phyloP scores from a whole-genome alignment of 2,113 vertebrate species.

The Rhinoderma darwinii region DNA sequence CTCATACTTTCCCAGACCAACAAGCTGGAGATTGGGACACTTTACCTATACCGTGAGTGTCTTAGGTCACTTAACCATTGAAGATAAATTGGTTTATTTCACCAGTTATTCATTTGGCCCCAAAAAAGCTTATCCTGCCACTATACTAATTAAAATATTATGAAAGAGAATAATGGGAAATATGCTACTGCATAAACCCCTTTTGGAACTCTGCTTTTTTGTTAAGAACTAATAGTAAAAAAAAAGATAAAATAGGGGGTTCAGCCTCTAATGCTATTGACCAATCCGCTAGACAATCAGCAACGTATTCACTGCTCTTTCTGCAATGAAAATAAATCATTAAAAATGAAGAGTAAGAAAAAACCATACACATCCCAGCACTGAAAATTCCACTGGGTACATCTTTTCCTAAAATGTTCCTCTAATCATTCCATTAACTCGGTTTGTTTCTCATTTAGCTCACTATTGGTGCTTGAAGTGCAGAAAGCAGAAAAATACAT shows the following conservation, averaged over 20 bases:
- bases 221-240: too few relatives aligned
- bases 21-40: too few relatives aligned
- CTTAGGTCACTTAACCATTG: too few relatives aligned
- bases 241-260: background rate
- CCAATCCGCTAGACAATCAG: background rate
- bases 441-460: constrained; percentile 38
- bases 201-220: too few relatives aligned
- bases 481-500: constrained; percentile 46
- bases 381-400: constrained; percentile 18
- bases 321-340: background rate
- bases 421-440: constrained; percentile 46
- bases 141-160: too few relatives aligned
- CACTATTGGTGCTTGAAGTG: constrained; percentile 45
- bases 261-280: background rate
- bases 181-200: too few relatives aligned
- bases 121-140: too few relatives aligned
- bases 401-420: constrained; percentile 8
- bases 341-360: background rate
- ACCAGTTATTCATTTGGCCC: too few relatives aligned
- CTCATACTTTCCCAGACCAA: too few relatives aligned
- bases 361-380: background rate
- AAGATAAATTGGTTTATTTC: too few relatives aligned
- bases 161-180: too few relatives aligned
- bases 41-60: too few relatives aligned
- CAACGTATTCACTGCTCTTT: background rate